Evolutionary conservation across 2,888 invertebrate species (phyloP), one percentile per base, ranked within the genome.

Genomic region (Rhodophaea formosa): DNA sequence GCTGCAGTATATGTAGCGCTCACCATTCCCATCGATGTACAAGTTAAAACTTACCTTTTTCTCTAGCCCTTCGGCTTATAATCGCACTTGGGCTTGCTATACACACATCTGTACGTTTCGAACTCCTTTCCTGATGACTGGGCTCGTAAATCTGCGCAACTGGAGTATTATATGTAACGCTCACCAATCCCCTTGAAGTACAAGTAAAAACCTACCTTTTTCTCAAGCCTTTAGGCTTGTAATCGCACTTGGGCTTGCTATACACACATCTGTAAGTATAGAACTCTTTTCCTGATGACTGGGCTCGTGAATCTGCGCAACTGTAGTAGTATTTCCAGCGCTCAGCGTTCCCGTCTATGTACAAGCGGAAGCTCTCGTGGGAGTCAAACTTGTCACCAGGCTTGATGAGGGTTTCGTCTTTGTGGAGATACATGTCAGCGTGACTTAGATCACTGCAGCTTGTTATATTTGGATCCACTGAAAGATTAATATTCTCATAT

Each of bases 231-330:
- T 74, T 77, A 58, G 73, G 74, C 57, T 71, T 71, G 61, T 75
- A 75, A 46, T 66, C 67, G 46, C 75, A 72, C 62, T 77, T 72
- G 59, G 71, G 75, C 57, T 66, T 77, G 59, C 74, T 65, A 68
- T 75, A 80, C 52, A 79, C 71, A 65, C 80, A 80, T 56, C 69
- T 71, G 53, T 78, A 80, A 0, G 74, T 73, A 57, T 74, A 79
- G 3, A 66, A 57, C 63, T 76, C 77, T 53, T 64, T 62, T 1
- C 67, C 69, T 0, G 70, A 65, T 30, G 71, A 69, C 3, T 70
- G 66, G 47, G 71, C 72, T 16, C 69, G 68, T 7, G 77, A 79
- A 63, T 80, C 78, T 0, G 74, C 71, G 62, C 79, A 80, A 57
- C 74, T 76, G 57, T 77, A 75, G 43, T 78, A 80, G 57, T 71